Evolutionary conservation across 2,797 vertebrate species (phyloP).

Genomic region (Euthynnus affinis): DNA sequence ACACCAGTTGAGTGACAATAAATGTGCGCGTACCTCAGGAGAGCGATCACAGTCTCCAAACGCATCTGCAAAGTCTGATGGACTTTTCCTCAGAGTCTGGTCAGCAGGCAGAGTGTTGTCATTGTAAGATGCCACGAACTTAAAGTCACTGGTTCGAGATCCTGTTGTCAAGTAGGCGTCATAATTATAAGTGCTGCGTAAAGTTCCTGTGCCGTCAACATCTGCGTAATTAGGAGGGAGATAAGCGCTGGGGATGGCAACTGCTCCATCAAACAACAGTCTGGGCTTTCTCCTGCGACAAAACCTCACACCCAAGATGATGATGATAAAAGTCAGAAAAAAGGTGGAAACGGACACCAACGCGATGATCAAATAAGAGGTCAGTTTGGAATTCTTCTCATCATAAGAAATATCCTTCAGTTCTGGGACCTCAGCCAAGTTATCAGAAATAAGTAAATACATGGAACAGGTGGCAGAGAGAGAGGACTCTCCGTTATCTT

Average conservation of each 20-base stretch:
- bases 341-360: conserved; percentile 87
- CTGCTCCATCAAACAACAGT: conserved; percentile 73
- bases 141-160: conserved; percentile 81
- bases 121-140: conserved; percentile 79
- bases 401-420: conserved; percentile 74
- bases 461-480: conserved; percentile 82
- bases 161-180: conserved; percentile 79
- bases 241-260: conserved; percentile 64
- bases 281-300: conserved; percentile 49
- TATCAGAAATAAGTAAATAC: conserved; percentile 82
- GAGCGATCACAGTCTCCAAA: conserved; percentile 37
- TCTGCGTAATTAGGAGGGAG: conserved; percentile 32
- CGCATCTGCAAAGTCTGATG: conserved; percentile 31
- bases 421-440: conserved; percentile 81
- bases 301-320: conserved; percentile 51
- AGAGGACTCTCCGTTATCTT: conserved; percentile 83
- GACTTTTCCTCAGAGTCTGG: conserved; percentile 50
- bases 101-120: conserved; percentile 70
- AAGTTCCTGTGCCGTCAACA: conserved; percentile 78
- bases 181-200: conserved; percentile 69
- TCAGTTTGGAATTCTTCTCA: conserved; percentile 82
- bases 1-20: no score
- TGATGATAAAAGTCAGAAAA: conserved; percentile 77
- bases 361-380: conserved; percentile 87
- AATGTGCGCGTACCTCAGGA: conserved; percentile 30